Evolutionary conservation across 2,888 invertebrate genomes (phyloP), one percentile per base, ranked within the genome.

Genomic region (Terebella lapidaria): DNA sequence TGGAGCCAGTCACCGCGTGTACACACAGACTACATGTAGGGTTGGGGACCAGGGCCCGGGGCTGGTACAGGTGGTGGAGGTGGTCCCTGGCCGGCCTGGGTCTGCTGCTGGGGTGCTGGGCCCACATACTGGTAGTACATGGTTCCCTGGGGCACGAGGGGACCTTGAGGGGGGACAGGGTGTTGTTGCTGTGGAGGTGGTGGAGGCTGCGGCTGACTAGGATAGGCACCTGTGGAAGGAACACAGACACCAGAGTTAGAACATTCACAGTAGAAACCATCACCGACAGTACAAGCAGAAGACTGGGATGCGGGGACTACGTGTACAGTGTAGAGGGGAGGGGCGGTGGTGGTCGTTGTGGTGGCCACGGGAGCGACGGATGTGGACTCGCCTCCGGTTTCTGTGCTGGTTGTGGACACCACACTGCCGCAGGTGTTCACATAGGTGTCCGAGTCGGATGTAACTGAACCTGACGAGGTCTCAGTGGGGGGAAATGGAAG

Each of bases 271-370:
- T 49, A 49, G 49, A 20, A 49, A 22, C 49, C 49, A 5, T 49
- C 49, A 20, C n/a, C 5, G 18, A 24, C 18, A 49, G 49, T 20
- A 22, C 49, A 49, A 15, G 24, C 18, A 5, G 49, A 10, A 10
- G 18, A 20, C 5, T 5, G 18, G 18, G 49, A n/a, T 5, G 5
- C 55, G 22, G 29, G 18, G 5, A 55, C 35, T 18, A 55, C 10
- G 35, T 55, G 55, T 3, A 55, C 18, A 24, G 55, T 55, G 55
- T 55, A 55, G 10, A n/a, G 5, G 35, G 55, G 55, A 15, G 22
- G 15, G 25, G 10, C 10, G 22, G 53, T 49, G 18, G 18, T 5
- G 20, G 5, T 49, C 5, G 22, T 5, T 20, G 20, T 20, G 3
- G 53, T 22, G 20, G 27, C 53, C 22, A 27, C 25, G 5, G 10